phyloP scores from a whole-genome alignment of 2,797 vertebrate genomes.

The Remorina albescens region DNA sequence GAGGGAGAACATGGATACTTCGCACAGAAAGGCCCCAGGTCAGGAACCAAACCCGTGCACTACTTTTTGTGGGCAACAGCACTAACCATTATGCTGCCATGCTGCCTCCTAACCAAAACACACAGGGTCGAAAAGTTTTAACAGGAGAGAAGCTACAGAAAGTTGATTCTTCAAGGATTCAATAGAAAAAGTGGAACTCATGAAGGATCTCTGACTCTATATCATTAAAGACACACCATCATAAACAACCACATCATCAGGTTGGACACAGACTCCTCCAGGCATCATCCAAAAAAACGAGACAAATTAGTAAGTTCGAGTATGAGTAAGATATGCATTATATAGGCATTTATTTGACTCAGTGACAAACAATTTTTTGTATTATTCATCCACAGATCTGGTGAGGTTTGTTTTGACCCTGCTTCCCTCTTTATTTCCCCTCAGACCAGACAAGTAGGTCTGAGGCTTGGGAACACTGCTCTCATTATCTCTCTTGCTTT shows the following conservation, averaged over 20 bases:
- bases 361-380: not conserved
- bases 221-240: no score
- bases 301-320: not conserved
- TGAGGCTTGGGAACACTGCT: constrained; percentile 86
- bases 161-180: not conserved
- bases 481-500: constrained; percentile 83
- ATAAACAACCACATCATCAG: no score
- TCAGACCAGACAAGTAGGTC: constrained; percentile 88
- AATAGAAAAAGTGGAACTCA: not conserved
- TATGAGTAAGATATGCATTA: no score
- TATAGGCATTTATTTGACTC: constrained; percentile 11
- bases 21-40: no score
- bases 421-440: constrained; percentile 76
- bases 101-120: not conserved
- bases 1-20: no score
- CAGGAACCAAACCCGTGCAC: no score
- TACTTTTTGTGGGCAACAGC: no score
- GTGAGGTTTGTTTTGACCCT: constrained; percentile 88
- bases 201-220: not conserved
- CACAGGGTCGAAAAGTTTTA: not conserved
- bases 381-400: constrained; percentile 87
- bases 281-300: not conserved
- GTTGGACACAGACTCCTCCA: not conserved
- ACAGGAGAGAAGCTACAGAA: no score
- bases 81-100: no score